A percentile compares a stretch with the other conserved stretches of the same genome.
phyloP scores from a whole-genome alignment of 2,797 vertebrate genomes.

The Xiphorhynchus erythropygius region DNA sequence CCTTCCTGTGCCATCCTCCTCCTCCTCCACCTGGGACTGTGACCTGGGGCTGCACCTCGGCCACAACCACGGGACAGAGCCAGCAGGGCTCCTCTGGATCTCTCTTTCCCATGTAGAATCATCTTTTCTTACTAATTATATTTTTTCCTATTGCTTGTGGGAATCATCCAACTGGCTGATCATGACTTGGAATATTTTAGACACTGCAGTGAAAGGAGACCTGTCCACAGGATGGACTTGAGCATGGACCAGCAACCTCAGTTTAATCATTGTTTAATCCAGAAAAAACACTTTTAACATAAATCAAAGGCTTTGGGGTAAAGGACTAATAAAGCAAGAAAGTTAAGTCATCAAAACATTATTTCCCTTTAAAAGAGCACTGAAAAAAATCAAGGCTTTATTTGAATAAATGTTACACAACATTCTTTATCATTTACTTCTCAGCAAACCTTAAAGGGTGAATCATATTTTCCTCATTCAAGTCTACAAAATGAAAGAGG shows the following conservation, averaged over 20 bases:
- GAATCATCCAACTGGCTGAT: neutral
- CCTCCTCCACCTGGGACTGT: neutral
- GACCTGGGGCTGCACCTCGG: neutral
- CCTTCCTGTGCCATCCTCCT: neutral
- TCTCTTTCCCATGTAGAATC: neutral
- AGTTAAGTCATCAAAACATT: constrained; percentile 26
- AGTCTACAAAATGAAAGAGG: constrained; percentile 82
- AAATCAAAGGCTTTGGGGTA: neutral
- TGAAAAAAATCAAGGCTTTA: constrained; percentile 81
- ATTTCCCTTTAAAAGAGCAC: constrained; percentile 71
- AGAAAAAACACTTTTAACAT: neutral
- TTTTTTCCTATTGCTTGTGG: neutral
- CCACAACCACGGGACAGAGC: neutral
- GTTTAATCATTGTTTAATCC: neutral
- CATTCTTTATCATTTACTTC: constrained; percentile 82
- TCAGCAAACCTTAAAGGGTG: constrained; percentile 77
- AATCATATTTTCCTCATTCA: constrained; percentile 78
- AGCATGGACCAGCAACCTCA: neutral
- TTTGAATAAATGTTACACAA: constrained; percentile 83
- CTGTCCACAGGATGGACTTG: neutral
- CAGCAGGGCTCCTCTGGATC: neutral
- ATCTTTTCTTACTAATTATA: neutral
- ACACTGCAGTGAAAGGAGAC: neutral
- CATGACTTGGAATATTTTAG: neutral
- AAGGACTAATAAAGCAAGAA: neutral